Evolutionary conservation across 2,888 invertebrate species (phyloP), one percentile per base, ranked within the genome.

Genomic region (Resseliella maxima): DNA sequence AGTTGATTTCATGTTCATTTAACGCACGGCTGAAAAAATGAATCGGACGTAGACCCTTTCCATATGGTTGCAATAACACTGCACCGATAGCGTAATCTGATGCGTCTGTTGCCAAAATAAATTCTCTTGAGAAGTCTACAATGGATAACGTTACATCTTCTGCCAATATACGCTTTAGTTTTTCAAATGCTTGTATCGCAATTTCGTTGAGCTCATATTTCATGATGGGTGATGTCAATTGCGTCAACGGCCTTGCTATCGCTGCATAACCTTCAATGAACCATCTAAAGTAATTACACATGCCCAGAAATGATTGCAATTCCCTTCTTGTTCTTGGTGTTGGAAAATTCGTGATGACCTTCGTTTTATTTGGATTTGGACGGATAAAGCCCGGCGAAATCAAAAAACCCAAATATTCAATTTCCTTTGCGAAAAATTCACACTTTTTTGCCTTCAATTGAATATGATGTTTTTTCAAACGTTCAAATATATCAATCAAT

Each of bases 371-470:
- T 83, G 86, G 87, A 64, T 88, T 87, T 59, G 87, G 87, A 1
- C 87, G 87, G 24, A 88, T 88, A 0, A 86, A 87, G 35, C 87
- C 87, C 83, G 18, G n/a, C 3, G 27, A 27, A 31, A 27, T 31
- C 5, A 31, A 21, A 31, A n/a, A 35, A 31, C 72, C 72, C 35
- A 72, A 72, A 72, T 27, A 72, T 27, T 31, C 35, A 6, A 72
- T 35, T 72, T 72, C 31, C 24, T n/a, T 27, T 3, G n/a, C n/a
- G 27, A 27, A 87, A 86, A 88, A 88, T 85, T 88, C 85, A 0
- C 87, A 88, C 87, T 88, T 89, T 35, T 88, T 87, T 24, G 88
- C 88, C 86, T 88, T 88, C 87, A 88, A 46, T 88, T 87, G 12
- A 86, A 86, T 38, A 83, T 54, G 15, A 85, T 81, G 15, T 87